phyloP scores from a whole-genome alignment of 2,797 vertebrate genomes.

The Rhynchonycteris naso region DNA sequence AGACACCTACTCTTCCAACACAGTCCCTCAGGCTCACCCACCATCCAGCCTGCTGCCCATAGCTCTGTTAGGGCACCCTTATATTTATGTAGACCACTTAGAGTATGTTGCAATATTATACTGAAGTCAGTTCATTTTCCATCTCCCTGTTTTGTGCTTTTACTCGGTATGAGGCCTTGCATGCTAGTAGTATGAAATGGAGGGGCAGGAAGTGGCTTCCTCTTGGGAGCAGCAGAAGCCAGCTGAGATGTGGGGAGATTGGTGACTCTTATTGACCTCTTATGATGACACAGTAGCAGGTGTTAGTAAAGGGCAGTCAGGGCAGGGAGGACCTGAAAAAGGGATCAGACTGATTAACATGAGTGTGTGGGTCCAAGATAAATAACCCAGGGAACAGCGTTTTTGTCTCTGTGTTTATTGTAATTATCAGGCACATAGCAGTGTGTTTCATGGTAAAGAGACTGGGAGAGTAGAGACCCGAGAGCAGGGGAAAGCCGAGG shows the following conservation, averaged over 20 bases:
- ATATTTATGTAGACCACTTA: neutral
- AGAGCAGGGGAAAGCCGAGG: neutral
- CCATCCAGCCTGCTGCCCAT: neutral
- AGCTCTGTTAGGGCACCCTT: neutral
- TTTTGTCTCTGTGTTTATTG: neutral
- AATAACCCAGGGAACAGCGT: neutral
- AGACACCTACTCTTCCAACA: neutral
- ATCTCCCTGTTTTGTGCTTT: neutral
- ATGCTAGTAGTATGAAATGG: neutral
- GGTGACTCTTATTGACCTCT: neutral
- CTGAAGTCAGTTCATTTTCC: neutral
- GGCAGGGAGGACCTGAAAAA: neutral
- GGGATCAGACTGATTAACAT: neutral
- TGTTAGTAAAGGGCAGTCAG: neutral
- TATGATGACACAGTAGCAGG: neutral
- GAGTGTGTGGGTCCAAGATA: neutral
- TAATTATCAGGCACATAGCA: neutral
- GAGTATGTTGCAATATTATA: neutral
- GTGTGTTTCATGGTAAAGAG: neutral
- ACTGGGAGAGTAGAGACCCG: neutral
- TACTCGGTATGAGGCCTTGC: neutral
- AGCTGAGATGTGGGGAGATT: neutral
- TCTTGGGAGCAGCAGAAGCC: neutral
- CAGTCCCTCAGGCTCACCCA: neutral
- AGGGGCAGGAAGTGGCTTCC: neutral